phyloP scores from a whole-genome alignment of 2,113 vertebrate genomes.

The Gobius niger region DNA sequence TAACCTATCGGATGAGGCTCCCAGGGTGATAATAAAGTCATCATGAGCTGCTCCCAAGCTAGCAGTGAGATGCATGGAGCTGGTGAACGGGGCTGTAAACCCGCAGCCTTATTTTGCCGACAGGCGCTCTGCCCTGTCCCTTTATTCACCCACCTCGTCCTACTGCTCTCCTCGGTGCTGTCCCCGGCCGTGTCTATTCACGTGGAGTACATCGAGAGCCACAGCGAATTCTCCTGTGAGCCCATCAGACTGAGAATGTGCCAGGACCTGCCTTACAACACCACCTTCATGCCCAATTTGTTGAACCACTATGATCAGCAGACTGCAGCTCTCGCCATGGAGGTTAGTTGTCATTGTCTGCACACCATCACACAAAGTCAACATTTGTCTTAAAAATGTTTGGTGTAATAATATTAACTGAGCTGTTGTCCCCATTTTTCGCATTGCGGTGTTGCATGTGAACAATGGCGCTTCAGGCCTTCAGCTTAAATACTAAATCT shows the following conservation, averaged over 20 bases:
- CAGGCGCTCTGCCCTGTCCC: constrained; percentile 10
- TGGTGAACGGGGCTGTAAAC: constrained; percentile 30
- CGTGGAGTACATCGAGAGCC: constrained; percentile 74
- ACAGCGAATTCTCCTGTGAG: constrained; percentile 95
- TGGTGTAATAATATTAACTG: constrained; percentile 20
- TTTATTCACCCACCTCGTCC: constrained; percentile 29
- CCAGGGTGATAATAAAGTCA: constrained; percentile 16
- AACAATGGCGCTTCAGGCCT: constrained; percentile 27
- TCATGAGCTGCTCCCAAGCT: constrained; percentile 36
- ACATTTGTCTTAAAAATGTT: not conserved
- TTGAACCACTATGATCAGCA: constrained; percentile 99
- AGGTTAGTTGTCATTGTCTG: constrained; percentile 78
- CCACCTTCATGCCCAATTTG: constrained; percentile 98
- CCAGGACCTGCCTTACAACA: constrained; percentile 96
- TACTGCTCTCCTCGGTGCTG: constrained; percentile 51
- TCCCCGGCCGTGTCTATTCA: constrained; percentile 64
- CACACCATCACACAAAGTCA: not conserved
- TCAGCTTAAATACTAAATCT: constrained; percentile 2
- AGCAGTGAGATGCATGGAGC: constrained; percentile 38
- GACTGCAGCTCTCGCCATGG: constrained; percentile 95
- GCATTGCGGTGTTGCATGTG: constrained; percentile 23
- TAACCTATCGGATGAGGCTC: constrained; percentile 2
- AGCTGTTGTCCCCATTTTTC: constrained; percentile 14
- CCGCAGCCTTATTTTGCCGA: constrained; percentile 8
- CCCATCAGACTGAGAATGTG: constrained; percentile 96